These are phyloP conservation scores for Mongoloraphidia duomilia DNA, from an alignment of 2,888 invertebrate genomes.

Conservation along the genomic window DNA sequence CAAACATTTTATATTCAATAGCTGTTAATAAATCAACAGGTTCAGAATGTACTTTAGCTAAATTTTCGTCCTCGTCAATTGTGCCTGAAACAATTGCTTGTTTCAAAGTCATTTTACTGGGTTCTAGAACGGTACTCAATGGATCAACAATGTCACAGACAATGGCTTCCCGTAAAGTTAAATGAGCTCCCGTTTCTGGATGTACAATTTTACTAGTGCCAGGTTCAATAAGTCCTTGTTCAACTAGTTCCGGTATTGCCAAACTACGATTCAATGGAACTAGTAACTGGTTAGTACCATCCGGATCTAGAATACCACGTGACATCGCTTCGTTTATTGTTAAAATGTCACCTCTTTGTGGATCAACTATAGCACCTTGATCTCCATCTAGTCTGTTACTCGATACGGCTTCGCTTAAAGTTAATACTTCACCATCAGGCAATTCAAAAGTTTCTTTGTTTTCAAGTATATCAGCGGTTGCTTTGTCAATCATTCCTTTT, in stretches of 20 bases:
- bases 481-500: conserved; percentile 62
- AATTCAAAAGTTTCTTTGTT: conserved; percentile 41
- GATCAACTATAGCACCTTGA: conserved; percentile 68
- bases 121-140: conserved; percentile 47
- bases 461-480: conserved; percentile 56
- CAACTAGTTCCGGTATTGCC: conserved; percentile 68
- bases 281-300: conserved; percentile 58
- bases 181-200: conserved; percentile 68
- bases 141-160: conserved; percentile 80
- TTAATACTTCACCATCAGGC: conserved; percentile 43
- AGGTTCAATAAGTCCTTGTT: conserved; percentile 72
- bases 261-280: conserved; percentile 69
- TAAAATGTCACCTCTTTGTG: conserved; percentile 62
- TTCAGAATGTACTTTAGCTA: conserved; percentile 46
- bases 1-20: conserved; percentile 52
- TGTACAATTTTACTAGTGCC: conserved; percentile 62
- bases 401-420: conserved; percentile 62
- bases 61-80: conserved; percentile 54
- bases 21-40: conserved; percentile 54
- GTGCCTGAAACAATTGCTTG: conserved; percentile 59
- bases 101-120: conserved; percentile 52
- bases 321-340: conserved; percentile 73
- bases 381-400: conserved; percentile 54
- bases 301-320: conserved; percentile 65
- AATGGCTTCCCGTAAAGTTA: conserved; percentile 71